Evolutionary conservation across 1,140 invertebrate genomes (phyloP).

Genomic region (Lasioglossum albipes): DNA sequence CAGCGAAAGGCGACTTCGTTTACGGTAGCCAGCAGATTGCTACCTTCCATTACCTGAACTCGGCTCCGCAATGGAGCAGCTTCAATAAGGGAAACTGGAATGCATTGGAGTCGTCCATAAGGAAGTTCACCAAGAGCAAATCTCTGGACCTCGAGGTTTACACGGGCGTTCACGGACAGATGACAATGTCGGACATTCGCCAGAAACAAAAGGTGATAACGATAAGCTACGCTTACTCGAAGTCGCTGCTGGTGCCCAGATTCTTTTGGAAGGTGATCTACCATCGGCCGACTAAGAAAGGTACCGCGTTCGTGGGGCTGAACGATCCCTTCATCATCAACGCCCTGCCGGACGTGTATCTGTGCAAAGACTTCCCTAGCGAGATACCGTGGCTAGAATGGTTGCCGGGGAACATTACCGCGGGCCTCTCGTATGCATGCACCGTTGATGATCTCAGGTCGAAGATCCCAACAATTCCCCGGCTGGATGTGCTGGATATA

Average conservation of each 20-base stretch:
- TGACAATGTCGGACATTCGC: slow-evolving; percentile 78
- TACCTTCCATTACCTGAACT: slow-evolving; percentile 81
- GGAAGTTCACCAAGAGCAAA: slow-evolving; percentile 62
- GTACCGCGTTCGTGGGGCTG: slow-evolving; percentile 83
- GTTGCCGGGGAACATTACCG: slow-evolving; percentile 67
- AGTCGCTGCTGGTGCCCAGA: slow-evolving; percentile 80
- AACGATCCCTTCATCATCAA: slow-evolving; percentile 83
- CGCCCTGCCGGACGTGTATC: slow-evolving; percentile 72
- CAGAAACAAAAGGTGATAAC: slow-evolving; percentile 77
- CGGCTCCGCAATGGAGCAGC: slow-evolving; percentile 81
- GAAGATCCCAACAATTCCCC: slow-evolving; percentile 79
- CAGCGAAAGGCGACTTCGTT: slow-evolving; percentile 78
- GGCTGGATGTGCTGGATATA: slow-evolving; percentile 71
- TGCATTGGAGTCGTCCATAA: slow-evolving; percentile 48
- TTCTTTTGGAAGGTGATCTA: slow-evolving; percentile 84
- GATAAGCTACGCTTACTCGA: slow-evolving; percentile 75
- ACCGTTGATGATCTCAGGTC: slow-evolving; percentile 82
- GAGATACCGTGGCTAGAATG: slow-evolving; percentile 82
- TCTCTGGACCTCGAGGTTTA: slow-evolving; percentile 78
- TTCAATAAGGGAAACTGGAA: slow-evolving; percentile 83
- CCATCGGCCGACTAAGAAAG: slow-evolving; percentile 78
- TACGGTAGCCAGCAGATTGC: slow-evolving; percentile 73
- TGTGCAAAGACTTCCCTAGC: too few relatives aligned
- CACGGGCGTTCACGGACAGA: slow-evolving; percentile 81
- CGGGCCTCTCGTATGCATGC: slow-evolving; percentile 85